Percentiles rank a stretch among this genome's conserved stretches.
Evolutionary conservation across 2,113 vertebrate genomes (phyloP).

Genomic region (Redunca redunca): DNA sequence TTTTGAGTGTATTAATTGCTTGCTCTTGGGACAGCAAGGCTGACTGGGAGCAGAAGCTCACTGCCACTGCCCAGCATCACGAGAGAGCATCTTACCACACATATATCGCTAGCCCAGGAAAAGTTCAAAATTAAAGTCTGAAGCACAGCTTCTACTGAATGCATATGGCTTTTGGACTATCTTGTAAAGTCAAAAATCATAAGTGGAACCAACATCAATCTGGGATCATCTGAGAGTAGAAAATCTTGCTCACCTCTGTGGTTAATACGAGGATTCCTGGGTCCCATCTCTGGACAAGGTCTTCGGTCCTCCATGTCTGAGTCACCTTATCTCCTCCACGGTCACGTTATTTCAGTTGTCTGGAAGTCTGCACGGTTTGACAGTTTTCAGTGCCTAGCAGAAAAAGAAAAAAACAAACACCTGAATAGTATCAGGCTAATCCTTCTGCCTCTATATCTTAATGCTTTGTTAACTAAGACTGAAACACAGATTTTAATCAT

Average conservation of each 20-base stretch:
- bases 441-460: not conserved
- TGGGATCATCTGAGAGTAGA: not conserved
- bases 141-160: not conserved
- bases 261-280: slow-evolving; percentile 2
- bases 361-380: not conserved
- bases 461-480: not conserved
- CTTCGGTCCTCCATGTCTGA: slow-evolving; percentile 67
- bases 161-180: not conserved
- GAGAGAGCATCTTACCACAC: not conserved
- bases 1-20: not conserved
- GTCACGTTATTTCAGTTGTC: not conserved
- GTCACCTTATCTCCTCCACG: not conserved
- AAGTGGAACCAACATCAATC: not conserved
- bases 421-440: not conserved
- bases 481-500: slow-evolving; percentile 14
- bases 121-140: not conserved
- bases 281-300: slow-evolving; percentile 23
- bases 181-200: not conserved
- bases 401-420: not conserved
- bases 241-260: slow-evolving; percentile 65
- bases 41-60: not conserved
- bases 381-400: not conserved
- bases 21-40: not conserved
- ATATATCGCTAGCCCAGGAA: not conserved
- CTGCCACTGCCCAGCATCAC: not conserved